Base-by-base conservation (phyloP, 1,140 invertebrate species). In the Lordiphosa collinella region DNA sequence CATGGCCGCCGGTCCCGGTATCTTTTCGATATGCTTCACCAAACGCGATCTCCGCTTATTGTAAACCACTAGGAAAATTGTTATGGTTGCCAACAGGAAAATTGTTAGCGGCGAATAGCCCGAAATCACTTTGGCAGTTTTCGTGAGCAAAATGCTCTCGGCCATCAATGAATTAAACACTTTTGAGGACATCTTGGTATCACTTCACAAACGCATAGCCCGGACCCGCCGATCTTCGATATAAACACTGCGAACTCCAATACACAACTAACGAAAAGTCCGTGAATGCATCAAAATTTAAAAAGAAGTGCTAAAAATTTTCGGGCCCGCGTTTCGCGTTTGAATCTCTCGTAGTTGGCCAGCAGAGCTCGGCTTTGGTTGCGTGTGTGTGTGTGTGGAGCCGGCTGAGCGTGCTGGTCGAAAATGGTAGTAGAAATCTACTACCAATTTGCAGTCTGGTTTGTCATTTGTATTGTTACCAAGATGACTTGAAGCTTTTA, bases 1-100 rank as follows among this genome's bases (percentile, higher is more conserved):
- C 7, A 92, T 62, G 3, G 90, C 87, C 5, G 89, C 89, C 1
- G 92, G 92, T 49, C 92, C 92, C 1, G 91, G 91, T 43, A 92
- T 91, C 71, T 89, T 88, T 10, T 89, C 87, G 13, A 91, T 90
- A 14, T 90, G 76, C 41, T 88, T 86, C 18, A 90, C 87, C 40
- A 90, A 58, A 16, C 89, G 84, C 14, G 86, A 68, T 36, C 90
- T 82, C 13, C 87, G 67, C 51, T 85, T 87, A 56, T 90, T 90
- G 55, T 90, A 90, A 35, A 87, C 58, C 46, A 88, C 80, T 16
- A 88, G 36, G 31, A 86, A 88, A 1, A 87, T 62, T 2, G 37
- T 48, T 6, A 88, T 64, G 11, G 76, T 60, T 0, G 66, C 76
- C 16, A 86, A 29, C 3, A 88, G 49, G 13, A 88, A 72, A 2